phyloP scores from a whole-genome alignment of 2,888 invertebrate species.

The Caradrina kadenii region DNA sequence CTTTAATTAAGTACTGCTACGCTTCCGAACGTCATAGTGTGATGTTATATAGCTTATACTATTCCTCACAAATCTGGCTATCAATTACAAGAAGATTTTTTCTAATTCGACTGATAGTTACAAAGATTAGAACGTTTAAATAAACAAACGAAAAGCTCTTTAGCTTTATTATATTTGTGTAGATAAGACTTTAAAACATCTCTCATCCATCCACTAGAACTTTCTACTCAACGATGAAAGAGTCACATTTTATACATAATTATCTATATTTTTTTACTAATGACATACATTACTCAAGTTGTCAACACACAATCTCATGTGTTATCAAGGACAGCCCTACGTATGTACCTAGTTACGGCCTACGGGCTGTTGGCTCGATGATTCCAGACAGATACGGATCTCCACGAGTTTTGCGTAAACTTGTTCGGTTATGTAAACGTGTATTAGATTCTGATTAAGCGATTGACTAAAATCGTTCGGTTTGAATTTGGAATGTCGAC shows the following conservation, averaged over 20 bases:
- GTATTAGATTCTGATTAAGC: slow-evolving; percentile 64
- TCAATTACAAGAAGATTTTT: too few species aligned
- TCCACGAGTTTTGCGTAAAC: slow-evolving; percentile 62
- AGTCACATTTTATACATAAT: neutral
- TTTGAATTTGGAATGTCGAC: slow-evolving; percentile 31
- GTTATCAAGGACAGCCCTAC: slow-evolving; percentile 56
- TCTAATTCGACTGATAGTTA: too few species aligned
- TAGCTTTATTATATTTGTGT: too few species aligned
- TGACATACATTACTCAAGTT: slow-evolving; percentile 39
- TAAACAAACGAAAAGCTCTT: too few species aligned
- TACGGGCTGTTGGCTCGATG: slow-evolving; percentile 49
- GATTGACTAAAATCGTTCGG: slow-evolving; percentile 53
- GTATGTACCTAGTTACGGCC: slow-evolving; percentile 52
- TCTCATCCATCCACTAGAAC: slow-evolving; percentile 1
- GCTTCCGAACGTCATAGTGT: too few species aligned
- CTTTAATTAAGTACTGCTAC: too few species aligned
- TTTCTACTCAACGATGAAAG: slow-evolving; percentile 8
- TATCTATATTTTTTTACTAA: slow-evolving; percentile 45
- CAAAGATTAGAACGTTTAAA: too few species aligned
- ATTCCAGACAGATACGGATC: slow-evolving; percentile 60
- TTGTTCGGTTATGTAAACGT: slow-evolving; percentile 63
- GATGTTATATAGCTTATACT: too few species aligned
- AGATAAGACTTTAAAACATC: neutral
- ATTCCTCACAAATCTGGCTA: too few species aligned
- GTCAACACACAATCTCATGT: slow-evolving; percentile 43